Percentiles rank a stretch among this genome's conserved stretches.
Conservation (phyloP, 2,113 vertebrate species). For the Hyperopisus bebe region DNA sequence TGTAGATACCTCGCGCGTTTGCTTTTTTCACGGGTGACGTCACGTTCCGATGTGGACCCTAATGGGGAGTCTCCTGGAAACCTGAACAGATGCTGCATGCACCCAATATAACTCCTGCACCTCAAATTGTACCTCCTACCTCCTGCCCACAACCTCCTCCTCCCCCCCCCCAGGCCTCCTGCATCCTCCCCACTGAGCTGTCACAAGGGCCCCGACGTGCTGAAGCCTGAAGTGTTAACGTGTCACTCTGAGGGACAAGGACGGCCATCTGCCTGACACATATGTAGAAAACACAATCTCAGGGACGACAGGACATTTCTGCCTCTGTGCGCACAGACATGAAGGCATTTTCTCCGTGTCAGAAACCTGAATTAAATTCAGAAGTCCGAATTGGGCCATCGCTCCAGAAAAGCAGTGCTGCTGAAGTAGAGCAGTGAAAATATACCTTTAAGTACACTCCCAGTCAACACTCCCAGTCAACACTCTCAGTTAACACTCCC, state of each 20-base stretch:
- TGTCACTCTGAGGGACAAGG: not conserved
- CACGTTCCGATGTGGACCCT: not conserved
- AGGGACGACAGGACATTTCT: not conserved
- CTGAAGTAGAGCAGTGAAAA: not conserved
- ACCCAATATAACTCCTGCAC: not conserved
- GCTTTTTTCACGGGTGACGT: not conserved
- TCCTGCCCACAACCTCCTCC: not conserved
- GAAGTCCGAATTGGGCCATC: not conserved
- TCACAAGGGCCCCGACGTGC: not conserved
- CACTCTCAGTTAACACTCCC: no score
- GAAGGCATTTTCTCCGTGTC: not conserved
- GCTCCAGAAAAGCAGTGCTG: not conserved
- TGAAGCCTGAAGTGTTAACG: not conserved
- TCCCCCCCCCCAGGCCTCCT: not conserved
- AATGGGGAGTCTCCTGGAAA: not conserved
- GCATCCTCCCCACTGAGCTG: not conserved
- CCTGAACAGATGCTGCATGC: not conserved
- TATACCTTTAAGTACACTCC: not conserved
- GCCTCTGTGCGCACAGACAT: not conserved
- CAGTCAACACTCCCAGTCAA: no score
- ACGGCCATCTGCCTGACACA: not conserved
- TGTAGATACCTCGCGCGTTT: not conserved
- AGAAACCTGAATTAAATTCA: not conserved
- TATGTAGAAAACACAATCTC: constrained; percentile 6
- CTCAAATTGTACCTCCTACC: not conserved